phyloP scores from a whole-genome alignment of 1,140 invertebrate genomes.

The Platyscapa corneri region DNA sequence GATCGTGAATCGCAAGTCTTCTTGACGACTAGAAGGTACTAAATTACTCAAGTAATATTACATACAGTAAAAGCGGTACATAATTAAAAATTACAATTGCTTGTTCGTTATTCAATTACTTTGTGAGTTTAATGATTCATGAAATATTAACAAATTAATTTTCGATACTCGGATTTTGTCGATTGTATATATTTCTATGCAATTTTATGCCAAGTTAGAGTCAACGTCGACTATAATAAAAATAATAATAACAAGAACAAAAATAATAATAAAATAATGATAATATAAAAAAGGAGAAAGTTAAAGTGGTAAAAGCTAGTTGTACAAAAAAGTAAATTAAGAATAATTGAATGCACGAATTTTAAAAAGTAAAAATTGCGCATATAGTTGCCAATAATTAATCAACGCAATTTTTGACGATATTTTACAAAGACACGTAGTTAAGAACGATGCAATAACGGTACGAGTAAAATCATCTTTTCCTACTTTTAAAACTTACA shows the following conservation, averaged over 20 bases:
- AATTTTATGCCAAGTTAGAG: conserved; percentile 51
- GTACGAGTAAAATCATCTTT: conserved; percentile 31
- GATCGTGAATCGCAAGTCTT: conserved; percentile 26
- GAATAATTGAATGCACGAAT: conserved; percentile 37
- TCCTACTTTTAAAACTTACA: conserved; percentile 8
- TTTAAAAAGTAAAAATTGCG: conserved; percentile 19
- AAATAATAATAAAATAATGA: background rate
- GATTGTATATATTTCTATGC: conserved; percentile 46
- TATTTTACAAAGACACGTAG: background rate
- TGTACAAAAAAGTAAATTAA: conserved; percentile 38
- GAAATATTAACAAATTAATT: conserved; percentile 26
- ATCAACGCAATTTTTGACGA: background rate
- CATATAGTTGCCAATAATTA: conserved; percentile 12
- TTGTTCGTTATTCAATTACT: conserved; percentile 41
- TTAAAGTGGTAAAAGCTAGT: conserved; percentile 45
- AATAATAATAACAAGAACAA: conserved; percentile 30
- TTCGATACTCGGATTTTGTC: conserved; percentile 38
- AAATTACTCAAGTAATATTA: conserved; percentile 28
- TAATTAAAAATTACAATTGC: conserved; percentile 12
- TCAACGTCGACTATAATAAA: conserved; percentile 42
- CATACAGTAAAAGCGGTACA: conserved; percentile 1
- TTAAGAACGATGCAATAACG: conserved; percentile 26
- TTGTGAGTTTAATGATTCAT: conserved; percentile 25
- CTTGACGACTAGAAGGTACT: conserved; percentile 33
- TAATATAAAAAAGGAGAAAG: conserved; percentile 25